Evolutionary conservation across 2,888 invertebrate genomes (phyloP), one percentile per base, ranked within the genome.

Genomic region (Eupeodes latifasciatus): DNA sequence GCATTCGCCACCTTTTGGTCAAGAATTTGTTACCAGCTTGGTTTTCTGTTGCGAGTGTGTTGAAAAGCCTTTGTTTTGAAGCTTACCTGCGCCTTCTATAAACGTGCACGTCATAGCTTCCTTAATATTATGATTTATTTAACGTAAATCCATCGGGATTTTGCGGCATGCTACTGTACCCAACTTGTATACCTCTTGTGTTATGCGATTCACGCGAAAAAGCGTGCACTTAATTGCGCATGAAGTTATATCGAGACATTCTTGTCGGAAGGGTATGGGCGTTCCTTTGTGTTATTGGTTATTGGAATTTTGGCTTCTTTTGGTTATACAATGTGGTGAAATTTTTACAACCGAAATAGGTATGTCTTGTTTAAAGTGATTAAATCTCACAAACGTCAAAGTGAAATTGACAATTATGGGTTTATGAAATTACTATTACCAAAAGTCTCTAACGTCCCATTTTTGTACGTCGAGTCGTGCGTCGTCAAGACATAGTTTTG

Each of bases 51-150:
- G 27, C 27, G 27, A 27, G 2, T 27, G 27, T 27, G 27, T 44
- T 44, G 64, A 14, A 44, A 19, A 69, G 66, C 76, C 80, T 84
- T 87, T 87, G 87, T 87, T 84, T 74, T 61, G 71, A 66, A 76
- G 57, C 19, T 55, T 40, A 40, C 51, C 9, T 14, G 27, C 5
- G 12, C 27, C 53, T n/a, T 55, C 5, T 40, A 40, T 40, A 40
- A 40, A 53, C 51, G 72, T 67, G 64, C n/a, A 72, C 77, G 76
- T 83, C 87, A 80, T 14, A 62, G 80, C 67, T 80, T 84, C 76
- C 76, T 80, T 84, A 84, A 84, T 84, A 80, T 87, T 87, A 87
- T 84, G 87, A 80, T 80, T 80, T 80, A 80, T 80, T 80, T 55
- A 64, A 47, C 14, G 64, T 62, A 80, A 83, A 83, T 83, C 66